Conservation (phyloP, 1,140 invertebrate species). For the Bombus vancouverensis region DNA sequence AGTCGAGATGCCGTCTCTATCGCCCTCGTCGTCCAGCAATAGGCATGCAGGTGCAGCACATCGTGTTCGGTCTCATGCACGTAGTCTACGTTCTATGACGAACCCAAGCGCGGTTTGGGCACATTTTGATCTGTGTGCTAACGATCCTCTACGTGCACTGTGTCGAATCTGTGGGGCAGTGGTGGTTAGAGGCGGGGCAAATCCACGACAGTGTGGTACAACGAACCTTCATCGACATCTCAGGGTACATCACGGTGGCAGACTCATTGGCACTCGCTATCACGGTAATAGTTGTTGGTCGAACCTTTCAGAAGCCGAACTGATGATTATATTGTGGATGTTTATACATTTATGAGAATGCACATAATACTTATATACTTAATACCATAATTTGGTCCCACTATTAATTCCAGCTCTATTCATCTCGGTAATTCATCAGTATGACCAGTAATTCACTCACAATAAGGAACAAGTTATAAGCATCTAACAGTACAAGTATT, state of each 20-base stretch:
- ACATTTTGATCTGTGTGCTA: conserved; percentile 79
- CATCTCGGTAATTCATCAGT: neutral
- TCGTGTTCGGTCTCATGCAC: conserved; percentile 79
- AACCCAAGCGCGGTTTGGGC: conserved; percentile 82
- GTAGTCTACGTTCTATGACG: conserved; percentile 79
- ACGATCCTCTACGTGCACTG: conserved; percentile 79
- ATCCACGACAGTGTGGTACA: conserved; percentile 81
- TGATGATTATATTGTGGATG: neutral
- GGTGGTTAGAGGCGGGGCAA: conserved; percentile 80
- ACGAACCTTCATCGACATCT: conserved; percentile 81
- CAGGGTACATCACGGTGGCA: conserved; percentile 80
- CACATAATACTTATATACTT: too few species aligned
- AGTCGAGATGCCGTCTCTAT: conserved; percentile 39
- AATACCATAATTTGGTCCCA: neutral
- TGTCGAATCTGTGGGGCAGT: conserved; percentile 81
- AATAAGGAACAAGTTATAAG: neutral
- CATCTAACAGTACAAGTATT: neutral
- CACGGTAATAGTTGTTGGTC: conserved; percentile 73
- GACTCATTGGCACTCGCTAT: conserved; percentile 80
- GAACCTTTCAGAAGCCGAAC: neutral
- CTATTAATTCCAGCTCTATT: neutral
- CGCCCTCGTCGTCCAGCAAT: conserved; percentile 41
- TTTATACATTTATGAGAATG: neutral
- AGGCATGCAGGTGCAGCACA: conserved; percentile 41
- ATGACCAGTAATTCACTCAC: neutral